Evolutionary conservation across 1,140 invertebrate genomes (phyloP).

Genomic region (Zaprionus capensis): DNA sequence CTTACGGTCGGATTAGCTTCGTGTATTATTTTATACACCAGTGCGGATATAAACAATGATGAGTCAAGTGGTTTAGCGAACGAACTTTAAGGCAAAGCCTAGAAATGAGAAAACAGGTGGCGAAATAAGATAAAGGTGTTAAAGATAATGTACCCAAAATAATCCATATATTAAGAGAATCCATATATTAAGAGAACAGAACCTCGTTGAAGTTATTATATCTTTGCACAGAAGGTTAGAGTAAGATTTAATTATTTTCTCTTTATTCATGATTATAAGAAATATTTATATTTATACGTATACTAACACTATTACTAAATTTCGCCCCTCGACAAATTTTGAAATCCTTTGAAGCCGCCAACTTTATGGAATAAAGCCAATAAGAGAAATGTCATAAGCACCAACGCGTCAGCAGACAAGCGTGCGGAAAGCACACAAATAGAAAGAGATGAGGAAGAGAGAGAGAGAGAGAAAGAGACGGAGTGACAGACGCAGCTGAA

Average conservation of each 20-base stretch:
- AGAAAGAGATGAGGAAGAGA: conserved; percentile 13
- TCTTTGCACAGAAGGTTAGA: background rate
- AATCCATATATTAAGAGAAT: background rate
- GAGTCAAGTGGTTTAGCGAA: conserved; percentile 33
- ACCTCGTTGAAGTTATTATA: no score
- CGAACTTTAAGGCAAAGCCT: background rate
- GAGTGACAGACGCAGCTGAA: conserved; percentile 58
- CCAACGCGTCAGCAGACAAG: conserved; percentile 31
- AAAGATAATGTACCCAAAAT: background rate
- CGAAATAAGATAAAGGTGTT: no score
- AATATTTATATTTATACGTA: background rate
- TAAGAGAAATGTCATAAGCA: conserved; percentile 34
- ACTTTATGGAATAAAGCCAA: conserved; percentile 11
- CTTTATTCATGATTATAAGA: no score
- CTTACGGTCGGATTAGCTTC: conserved; percentile 48
- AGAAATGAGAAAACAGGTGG: background rate
- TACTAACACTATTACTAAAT: background rate
- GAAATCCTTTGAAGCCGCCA: conserved; percentile 42
- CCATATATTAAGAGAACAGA: background rate
- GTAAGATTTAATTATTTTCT: no score
- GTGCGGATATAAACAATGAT: conserved; percentile 24
- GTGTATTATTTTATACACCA: conserved; percentile 10
- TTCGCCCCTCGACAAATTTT: background rate
- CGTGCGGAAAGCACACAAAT: conserved; percentile 41
- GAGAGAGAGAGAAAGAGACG: conserved; percentile 14